A percentile compares a stretch with the other conserved stretches of the same genome.
Evolutionary conservation across 2,888 invertebrate genomes (phyloP).

Genomic region (Leptopilina drosophilae): DNA sequence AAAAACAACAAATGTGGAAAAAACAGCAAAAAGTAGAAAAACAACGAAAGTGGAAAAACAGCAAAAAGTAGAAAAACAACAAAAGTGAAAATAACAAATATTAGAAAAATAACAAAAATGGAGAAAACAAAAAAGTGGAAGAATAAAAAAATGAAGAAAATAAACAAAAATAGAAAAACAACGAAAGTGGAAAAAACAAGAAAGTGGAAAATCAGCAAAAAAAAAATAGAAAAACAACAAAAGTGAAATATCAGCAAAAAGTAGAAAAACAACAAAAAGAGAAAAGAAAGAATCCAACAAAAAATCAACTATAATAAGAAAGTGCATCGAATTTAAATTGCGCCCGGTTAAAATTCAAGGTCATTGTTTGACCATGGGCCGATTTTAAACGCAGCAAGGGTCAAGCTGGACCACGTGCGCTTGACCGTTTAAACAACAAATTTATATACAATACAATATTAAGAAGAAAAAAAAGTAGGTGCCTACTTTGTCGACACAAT

Average conservation of each 20-base stretch:
- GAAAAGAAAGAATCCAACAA: background rate
- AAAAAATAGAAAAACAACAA: background rate
- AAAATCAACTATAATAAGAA: background rate
- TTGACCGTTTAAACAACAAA: background rate
- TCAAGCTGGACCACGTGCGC: slow-evolving; percentile 17
- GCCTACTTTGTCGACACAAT: slow-evolving; percentile 7
- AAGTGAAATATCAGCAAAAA: background rate
- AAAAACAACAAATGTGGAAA: too few species aligned
- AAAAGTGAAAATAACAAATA: too few species aligned
- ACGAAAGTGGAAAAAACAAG: too few species aligned
- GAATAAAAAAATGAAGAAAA: too few species aligned
- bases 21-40: too few species aligned
- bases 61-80: too few species aligned
- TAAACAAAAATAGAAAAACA: too few species aligned
- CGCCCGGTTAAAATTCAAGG: slow-evolving; percentile 6
- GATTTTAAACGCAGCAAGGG: slow-evolving; percentile 10
- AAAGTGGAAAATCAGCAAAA: too few species aligned
- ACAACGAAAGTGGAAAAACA: too few species aligned
- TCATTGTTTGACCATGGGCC: slow-evolving; percentile 23
- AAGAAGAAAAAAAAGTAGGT: background rate
- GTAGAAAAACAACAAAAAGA: background rate
- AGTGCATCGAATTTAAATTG: background rate
- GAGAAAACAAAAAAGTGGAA: too few species aligned
- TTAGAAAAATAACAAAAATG: too few species aligned
- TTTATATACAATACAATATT: background rate